These are phyloP conservation scores for Chaenocephalus aceratus DNA, from an alignment of 2,113 vertebrate species.

Conservation along the genomic window DNA sequence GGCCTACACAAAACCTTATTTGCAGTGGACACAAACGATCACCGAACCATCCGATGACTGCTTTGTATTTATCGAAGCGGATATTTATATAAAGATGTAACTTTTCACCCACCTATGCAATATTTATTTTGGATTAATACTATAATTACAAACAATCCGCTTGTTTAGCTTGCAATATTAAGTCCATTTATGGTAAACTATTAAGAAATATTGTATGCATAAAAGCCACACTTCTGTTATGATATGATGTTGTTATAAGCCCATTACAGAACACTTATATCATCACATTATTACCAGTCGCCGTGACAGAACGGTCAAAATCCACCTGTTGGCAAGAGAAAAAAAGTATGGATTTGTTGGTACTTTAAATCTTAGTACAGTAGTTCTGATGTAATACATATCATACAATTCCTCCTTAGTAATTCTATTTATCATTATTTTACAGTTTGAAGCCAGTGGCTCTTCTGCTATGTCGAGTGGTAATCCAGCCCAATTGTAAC, in stretches of 20 bases:
- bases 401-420: not conserved
- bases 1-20: too few species aligned
- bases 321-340: not conserved
- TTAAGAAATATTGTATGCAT: too few species aligned
- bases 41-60: not conserved
- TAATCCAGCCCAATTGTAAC: not conserved
- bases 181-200: too few species aligned
- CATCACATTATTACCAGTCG: too few species aligned
- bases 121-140: not conserved
- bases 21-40: not conserved
- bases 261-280: too few species aligned
- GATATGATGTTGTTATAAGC: too few species aligned
- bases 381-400: too few species aligned
- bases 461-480: too few species aligned
- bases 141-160: not conserved
- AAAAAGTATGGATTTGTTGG: not conserved
- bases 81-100: not conserved
- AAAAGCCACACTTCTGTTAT: too few species aligned
- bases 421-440: not conserved
- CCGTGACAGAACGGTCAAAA: not conserved
- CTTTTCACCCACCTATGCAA: not conserved
- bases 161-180: too few species aligned
- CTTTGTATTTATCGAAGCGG: not conserved
- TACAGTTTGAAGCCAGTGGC: not conserved
- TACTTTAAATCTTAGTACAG: too few species aligned